phyloP scores from a whole-genome alignment of 2,888 invertebrate genomes.

The Phymatocera aterrima region DNA sequence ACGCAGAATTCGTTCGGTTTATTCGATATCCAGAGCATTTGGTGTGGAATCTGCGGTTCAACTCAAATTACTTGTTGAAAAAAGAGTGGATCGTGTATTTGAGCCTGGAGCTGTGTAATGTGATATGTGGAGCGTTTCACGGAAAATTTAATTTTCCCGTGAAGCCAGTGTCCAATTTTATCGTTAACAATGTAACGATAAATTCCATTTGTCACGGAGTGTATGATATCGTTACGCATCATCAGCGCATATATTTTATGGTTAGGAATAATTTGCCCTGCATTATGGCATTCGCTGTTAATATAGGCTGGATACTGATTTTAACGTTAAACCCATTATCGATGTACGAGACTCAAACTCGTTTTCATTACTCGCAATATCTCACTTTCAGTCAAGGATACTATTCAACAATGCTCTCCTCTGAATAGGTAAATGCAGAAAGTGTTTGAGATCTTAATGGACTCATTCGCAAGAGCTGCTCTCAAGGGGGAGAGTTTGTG shows the following conservation, averaged over 20 bases:
- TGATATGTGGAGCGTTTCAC: background rate
- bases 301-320: background rate
- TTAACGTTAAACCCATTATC: background rate
- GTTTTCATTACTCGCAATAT: background rate
- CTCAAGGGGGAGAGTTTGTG: constrained; percentile 10
- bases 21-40: background rate
- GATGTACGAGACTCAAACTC: background rate
- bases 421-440: constrained; percentile 28
- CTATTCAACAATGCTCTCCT: background rate
- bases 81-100: background rate
- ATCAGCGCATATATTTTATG: background rate
- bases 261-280: background rate
- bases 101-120: background rate
- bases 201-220: background rate
- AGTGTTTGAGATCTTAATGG: constrained; percentile 43
- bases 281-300: background rate
- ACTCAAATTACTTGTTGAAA: background rate
- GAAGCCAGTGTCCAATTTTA: background rate
- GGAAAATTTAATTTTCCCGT: background rate
- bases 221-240: constrained; percentile 8
- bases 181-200: background rate
- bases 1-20: background rate
- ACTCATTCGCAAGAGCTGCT: constrained; percentile 34
- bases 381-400: background rate
- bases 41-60: background rate